Base-by-base conservation (phyloP, 2,113 vertebrate species). In the Macroglossus sobrinus region DNA sequence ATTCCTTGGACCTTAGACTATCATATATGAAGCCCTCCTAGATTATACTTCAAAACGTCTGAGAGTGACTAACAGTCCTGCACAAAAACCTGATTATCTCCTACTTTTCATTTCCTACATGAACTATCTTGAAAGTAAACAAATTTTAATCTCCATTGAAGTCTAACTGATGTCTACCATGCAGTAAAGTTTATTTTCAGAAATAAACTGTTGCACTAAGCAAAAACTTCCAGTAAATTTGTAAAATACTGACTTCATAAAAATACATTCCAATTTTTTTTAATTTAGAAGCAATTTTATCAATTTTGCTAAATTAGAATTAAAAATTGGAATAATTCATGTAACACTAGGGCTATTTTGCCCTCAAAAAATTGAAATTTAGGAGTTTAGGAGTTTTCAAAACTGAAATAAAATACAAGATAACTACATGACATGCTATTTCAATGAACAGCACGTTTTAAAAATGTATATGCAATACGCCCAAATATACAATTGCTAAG, bases 401-500 rank as follows among this genome's bases (percentile, higher is more conserved):
- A 93, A 81, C 43, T 69, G 3, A 90, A 95, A 50, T 89, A 85
- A 92, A 81, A 86, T 86, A 74, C 28, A 93, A 53, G 38, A 72
- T 89, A 84, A 26, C 47, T 75, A 85, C 3, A 33, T 55, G 90
- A 47, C 16, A 86, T 30, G 8, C 15, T 82, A 30, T 78, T 85
- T 87, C 53, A 90, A 26, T 87, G 59, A 95, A 71, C 0, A 82
- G 4, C 13, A 4, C 26, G 28, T 93, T 76, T 45, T 1, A 82
- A 93, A 93, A 50, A 33, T 71, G 64, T 35, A 64, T 76, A 78
- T 64, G 38, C 75, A 78, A 87, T 87, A 82, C 4, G 69, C 22
- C 26, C 75, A 84, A 96, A 76, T 91, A 95, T 45, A 63, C 68
- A 93, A 71, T 30, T 91, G 24, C 64, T 92, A 84, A 79, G 43